These are phyloP conservation scores for Condylostylus longicornis DNA, from an alignment of 1,140 invertebrate genomes.

Conservation along the genomic window DNA sequence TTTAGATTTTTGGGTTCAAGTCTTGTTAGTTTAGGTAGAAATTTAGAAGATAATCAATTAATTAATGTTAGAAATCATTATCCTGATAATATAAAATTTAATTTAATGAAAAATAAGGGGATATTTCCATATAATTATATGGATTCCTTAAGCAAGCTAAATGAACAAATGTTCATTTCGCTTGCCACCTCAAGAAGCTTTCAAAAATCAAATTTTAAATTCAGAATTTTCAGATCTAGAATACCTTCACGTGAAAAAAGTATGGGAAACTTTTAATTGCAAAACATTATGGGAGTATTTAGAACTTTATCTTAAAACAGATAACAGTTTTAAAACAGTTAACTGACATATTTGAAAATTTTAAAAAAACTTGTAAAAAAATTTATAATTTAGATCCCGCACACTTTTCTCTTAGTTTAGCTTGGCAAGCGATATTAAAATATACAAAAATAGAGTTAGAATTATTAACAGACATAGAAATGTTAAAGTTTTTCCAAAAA, in stretches of 20 bases:
- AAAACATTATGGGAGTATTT: constrained; percentile 25
- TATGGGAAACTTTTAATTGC: constrained; percentile 31
- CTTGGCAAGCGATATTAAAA: constrained; percentile 30
- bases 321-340: constrained; percentile 34
- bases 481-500: constrained; percentile 25
- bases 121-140: constrained; percentile 20
- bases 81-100: constrained; percentile 13
- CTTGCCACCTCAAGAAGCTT: constrained; percentile 17
- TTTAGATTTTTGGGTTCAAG: constrained; percentile 18
- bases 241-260: constrained; percentile 27
- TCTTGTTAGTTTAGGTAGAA: constrained; percentile 13
- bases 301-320: constrained; percentile 30
- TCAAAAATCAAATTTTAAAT: constrained; percentile 19
- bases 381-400: constrained; percentile 25
- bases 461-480: constrained; percentile 29
- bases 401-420: constrained; percentile 26
- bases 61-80: constrained; percentile 7
- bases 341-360: constrained; percentile 33
- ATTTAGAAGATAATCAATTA: constrained; percentile 16
- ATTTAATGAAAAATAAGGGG: constrained; percentile 16
- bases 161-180: constrained; percentile 17
- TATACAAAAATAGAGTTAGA: constrained; percentile 21
- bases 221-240: constrained; percentile 16
- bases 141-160: constrained; percentile 16
- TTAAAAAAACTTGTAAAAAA: constrained; percentile 20